phyloP scores from a whole-genome alignment of 1,140 invertebrate species.

The Hylaeus volcanicus region DNA sequence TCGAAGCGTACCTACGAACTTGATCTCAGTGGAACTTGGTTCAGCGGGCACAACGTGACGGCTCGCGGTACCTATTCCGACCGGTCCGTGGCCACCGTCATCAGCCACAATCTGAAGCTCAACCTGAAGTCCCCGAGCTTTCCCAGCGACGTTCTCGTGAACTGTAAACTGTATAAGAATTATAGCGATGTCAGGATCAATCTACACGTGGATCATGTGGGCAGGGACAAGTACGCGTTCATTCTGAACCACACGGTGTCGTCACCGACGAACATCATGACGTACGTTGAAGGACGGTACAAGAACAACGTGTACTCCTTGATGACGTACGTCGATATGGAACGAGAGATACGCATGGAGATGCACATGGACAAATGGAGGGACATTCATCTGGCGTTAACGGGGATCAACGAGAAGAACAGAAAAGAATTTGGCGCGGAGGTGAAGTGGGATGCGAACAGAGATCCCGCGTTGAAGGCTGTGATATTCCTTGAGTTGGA shows the following conservation, averaged over 20 bases:
- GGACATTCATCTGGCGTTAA: constrained; percentile 86
- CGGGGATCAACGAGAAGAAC: constrained; percentile 80
- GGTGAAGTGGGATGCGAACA: constrained; percentile 90
- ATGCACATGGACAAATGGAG: constrained; percentile 88
- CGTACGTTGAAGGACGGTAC: constrained; percentile 84
- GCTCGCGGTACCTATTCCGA: constrained; percentile 87
- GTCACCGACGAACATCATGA: constrained; percentile 82
- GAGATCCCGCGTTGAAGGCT: constrained; percentile 87
- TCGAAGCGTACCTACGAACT: constrained; percentile 82
- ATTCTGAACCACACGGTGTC: constrained; percentile 82
- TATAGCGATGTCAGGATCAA: constrained; percentile 83
- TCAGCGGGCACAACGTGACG: constrained; percentile 87
- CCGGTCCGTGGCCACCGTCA: constrained; percentile 82
- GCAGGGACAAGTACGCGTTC: constrained; percentile 83
- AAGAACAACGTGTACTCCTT: constrained; percentile 85
- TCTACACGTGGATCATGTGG: constrained; percentile 82
- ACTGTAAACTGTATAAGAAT: constrained; percentile 83
- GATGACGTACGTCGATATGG: constrained; percentile 79
- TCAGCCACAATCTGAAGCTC: constrained; percentile 85
- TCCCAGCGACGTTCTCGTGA: constrained; percentile 82
- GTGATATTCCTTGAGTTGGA: constrained; percentile 81
- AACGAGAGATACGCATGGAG: constrained; percentile 81
- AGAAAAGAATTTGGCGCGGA: constrained; percentile 85
- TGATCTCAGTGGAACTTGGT: constrained; percentile 87
- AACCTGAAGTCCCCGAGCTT: constrained; percentile 86